Evolutionary conservation across 1,140 invertebrate species (phyloP), one percentile per base, ranked within the genome.

Genomic region (Zaprionus ornatus): DNA sequence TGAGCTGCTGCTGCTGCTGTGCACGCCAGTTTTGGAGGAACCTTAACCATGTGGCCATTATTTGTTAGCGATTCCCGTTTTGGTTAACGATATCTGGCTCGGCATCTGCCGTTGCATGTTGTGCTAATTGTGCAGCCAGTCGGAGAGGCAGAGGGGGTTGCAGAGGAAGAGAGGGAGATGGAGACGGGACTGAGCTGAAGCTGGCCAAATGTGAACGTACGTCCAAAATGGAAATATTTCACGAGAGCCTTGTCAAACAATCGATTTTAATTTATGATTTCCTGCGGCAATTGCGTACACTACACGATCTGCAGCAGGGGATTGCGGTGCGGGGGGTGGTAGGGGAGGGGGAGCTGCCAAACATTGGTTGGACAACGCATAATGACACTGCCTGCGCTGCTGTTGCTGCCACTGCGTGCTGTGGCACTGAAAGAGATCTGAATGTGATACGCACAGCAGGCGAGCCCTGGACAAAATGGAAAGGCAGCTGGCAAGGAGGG

Each of bases 251-350:
- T 88, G 84, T 88, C 84, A 90, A 88, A 88, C 84, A 88, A 88
- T 88, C 84, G 84, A 90, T 74, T 85, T 90, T 77, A 90, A 90
- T 90, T 90, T 90, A 90, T 90, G 87, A 90, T 90, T 90, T 90
- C 85, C 85, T 90, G 82, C 80, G 84, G 69, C 82, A 85, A 84
- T 84, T 74, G 70, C 57, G 62, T 57, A 65, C 54, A 65, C 35
- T 27, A 42, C 62, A 55, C 52, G 52, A 15, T 57, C 6, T 7
- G 40, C n/a, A 17, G 15, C n/a, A 45, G 40, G n/a, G 40, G 7
- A 42, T 17, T 4, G 29, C 3, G 29, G 29, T 9, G 27, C 9
- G 25, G 6, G 0, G 27, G 5, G 15, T 5, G 15, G 35, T 0
- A 10, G 27, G 7, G 32, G 32, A 45, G n/a, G 21, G 12, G 21